Evolutionary conservation across 2,888 invertebrate species (phyloP), one percentile per base, ranked within the genome.

Genomic region (Eudasyphora cyanicolor): DNA sequence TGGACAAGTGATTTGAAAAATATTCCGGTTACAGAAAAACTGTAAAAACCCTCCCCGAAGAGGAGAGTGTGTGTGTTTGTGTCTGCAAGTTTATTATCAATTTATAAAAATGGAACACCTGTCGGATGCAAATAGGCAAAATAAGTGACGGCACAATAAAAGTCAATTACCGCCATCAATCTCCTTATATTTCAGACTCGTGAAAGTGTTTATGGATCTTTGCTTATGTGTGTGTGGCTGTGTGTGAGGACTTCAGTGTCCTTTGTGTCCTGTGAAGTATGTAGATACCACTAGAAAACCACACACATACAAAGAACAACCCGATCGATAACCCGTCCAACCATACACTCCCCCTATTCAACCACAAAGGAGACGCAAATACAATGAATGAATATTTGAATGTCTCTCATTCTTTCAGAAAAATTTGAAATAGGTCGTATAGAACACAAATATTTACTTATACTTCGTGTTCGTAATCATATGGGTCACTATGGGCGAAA

Each of bases 101-200:
- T 62, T 69, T 62, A 57, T n/a, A 10, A 71, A 82, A 75, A 70
- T 76, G 71, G 70, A 79, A 78, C 82, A 82, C 78, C 78, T 82
- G 78, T 82, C 78, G 78, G 78, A 75, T 70, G 70, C 64, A 71
- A 78, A 70, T 64, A 71, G 75, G 54, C 78, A 54, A 45, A 60
- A 78, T 54, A 70, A 75, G 54, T 80, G 80, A 78, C 76, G 76
- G 32, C 76, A 78, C 64, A 82, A 82, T 76, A 82, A 79, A 83
- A 83, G 57, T 85, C 82, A 83, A 83, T 85, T 83, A 82, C 73
- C 38, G 70, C 38, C 85, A 82, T 85, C 82, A 82, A 85, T 82
- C 78, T 76, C 8, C 29, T 21, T 21, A n/a, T n/a, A 45, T 45
- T 45, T 45, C 45, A 45, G 14, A n/a, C 45, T n/a, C 38, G 4